Evolutionary conservation across 2,888 invertebrate species (phyloP), one percentile per base, ranked within the genome.

Genomic region (Oeneis ivallda): DNA sequence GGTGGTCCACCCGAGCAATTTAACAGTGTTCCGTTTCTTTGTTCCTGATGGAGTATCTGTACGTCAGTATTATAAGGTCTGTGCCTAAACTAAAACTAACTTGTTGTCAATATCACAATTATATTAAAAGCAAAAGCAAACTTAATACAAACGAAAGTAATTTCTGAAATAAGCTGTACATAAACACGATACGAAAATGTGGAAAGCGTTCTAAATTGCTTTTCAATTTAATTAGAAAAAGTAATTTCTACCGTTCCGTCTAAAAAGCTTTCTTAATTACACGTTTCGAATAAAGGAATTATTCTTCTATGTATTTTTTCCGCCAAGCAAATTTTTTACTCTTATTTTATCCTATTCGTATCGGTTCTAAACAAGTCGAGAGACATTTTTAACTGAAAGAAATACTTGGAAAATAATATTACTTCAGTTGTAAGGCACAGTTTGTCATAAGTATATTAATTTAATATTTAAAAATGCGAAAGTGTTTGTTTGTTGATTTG

Each of bases 181-280:
- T 56, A 41, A 56, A 56, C 13, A 56, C 15, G 47, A 47, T 34
- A 45, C 58, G 34, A 34, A 57, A 47, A 34, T 15, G 34, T 17
- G 47, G 62, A 45, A 47, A 50, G 56, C 47, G 65, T 54, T 62
- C 67, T 52, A 69, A 69, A 67, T 69, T 65, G 62, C 67, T 65
- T 65, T 69, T 63, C 57, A 62, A 63, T 65, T 69, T 65, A 67
- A 67, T 69, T 67, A 60, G 54, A 62, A 67, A 62, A 64, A 61
- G 66, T 62, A 66, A 66, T 66, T 59, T 49, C 41, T 54, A 53
- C 41, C 53, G 45, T 63, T 66, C 53, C 62, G 26, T 62, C 58
- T 66, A 49, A 66, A 66, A 39, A 59, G 63, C 59, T 59, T 65
- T 61, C 61, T 65, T 66, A 60, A 54, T 66, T 66, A 57, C 49